A percentile compares a stretch with the other conserved stretches of the same genome.
phyloP scores from a whole-genome alignment of 2,888 invertebrate species.

The Sepiola atlantica region DNA sequence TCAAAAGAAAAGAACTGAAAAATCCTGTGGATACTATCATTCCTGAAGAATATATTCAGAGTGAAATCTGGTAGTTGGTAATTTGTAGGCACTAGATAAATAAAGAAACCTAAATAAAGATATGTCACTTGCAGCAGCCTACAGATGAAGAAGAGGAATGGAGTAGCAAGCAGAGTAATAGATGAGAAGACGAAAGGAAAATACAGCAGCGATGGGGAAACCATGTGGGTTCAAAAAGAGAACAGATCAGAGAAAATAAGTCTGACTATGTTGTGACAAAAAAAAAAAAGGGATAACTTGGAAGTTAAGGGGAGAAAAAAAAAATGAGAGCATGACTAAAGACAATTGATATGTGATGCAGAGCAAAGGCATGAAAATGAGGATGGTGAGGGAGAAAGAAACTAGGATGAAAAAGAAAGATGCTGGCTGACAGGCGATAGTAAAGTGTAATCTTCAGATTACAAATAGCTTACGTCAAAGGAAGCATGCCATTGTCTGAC shows the following conservation, averaged over 20 bases:
- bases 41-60: background rate
- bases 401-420: background rate
- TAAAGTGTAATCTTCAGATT: conserved; percentile 20
- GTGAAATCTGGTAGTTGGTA: conserved; percentile 20
- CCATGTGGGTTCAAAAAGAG: background rate
- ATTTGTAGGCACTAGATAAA: background rate
- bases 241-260: background rate
- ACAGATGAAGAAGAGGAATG: background rate
- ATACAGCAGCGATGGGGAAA: background rate
- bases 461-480: conserved; percentile 32
- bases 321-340: background rate
- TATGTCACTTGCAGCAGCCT: conserved; percentile 32
- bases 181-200: background rate
- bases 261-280: background rate
- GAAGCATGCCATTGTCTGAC: conserved; percentile 32
- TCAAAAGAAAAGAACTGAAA: background rate
- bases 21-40: background rate
- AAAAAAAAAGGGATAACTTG: background rate
- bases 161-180: background rate
- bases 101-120: conserved; percentile 16
- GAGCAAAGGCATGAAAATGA: background rate
- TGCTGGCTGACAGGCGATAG: conserved; percentile 20
- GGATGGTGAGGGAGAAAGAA: background rate
- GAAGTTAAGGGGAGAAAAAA: background rate
- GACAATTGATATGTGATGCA: background rate